A percentile compares a stretch with the other conserved stretches of the same genome.
phyloP scores from a whole-genome alignment of 2,797 vertebrate genomes.

The Lepus oiostolus region DNA sequence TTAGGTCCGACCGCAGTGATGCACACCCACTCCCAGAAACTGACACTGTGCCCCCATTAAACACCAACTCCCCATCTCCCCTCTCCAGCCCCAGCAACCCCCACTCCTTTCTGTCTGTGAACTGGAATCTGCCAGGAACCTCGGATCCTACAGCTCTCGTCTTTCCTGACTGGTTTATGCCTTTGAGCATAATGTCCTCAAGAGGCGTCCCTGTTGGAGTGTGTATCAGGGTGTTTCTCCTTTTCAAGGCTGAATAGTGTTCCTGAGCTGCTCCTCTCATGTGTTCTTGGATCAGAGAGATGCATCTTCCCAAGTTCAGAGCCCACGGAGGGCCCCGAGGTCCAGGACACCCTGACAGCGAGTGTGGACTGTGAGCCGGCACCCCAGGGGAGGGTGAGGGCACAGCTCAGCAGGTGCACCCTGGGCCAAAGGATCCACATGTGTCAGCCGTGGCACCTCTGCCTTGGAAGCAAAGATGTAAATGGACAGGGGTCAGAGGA shows the following conservation, averaged over 20 bases:
- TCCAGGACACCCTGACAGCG: not conserved
- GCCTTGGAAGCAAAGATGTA: no score
- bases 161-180: not conserved
- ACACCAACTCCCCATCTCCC: fast-evolving
- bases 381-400: fast-evolving
- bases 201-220: fast-evolving
- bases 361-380: fast-evolving
- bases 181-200: fast-evolving
- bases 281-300: not conserved
- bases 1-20: fast-evolving
- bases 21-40: not conserved
- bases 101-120: not conserved
- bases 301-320: not conserved
- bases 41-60: fast-evolving
- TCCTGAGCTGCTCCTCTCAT: not conserved
- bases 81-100: fast-evolving
- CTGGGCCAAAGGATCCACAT: no score
- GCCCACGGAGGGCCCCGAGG: not conserved
- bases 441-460: fast-evolving
- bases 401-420: fast-evolving
- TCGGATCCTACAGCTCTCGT: fast-evolving
- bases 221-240: not conserved
- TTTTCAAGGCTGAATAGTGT: not conserved
- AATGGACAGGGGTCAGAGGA: not conserved
- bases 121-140: fast-evolving